These are phyloP conservation scores for Campoplex capitator DNA, from an alignment of 2,888 invertebrate species.

Conservation along the genomic window DNA sequence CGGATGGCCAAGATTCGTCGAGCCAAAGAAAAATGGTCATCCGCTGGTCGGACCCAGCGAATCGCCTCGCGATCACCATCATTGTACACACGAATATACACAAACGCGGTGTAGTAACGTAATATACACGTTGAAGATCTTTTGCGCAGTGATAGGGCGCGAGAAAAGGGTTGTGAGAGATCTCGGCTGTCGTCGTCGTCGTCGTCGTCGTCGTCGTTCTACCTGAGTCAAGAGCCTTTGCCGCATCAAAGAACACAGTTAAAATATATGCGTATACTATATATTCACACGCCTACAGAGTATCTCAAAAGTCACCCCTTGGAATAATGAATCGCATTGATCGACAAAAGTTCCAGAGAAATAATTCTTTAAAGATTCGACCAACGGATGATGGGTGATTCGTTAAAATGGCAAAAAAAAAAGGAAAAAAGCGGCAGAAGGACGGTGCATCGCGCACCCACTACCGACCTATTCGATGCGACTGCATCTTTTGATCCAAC, in stretches of 20 bases:
- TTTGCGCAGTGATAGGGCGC: constrained; percentile 28
- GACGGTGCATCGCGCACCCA: neutral
- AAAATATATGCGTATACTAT: neutral
- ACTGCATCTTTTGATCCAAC: neutral
- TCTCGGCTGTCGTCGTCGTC: constrained; percentile 50
- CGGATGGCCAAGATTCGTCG: constrained; percentile 62
- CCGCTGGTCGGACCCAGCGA: constrained; percentile 38
- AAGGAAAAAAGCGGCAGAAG: neutral
- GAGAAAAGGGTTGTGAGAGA: constrained; percentile 57
- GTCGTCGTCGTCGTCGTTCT: constrained; percentile 28
- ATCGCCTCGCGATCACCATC: constrained; percentile 56
- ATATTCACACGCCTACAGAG: neutral
- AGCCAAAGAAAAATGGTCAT: constrained; percentile 55
- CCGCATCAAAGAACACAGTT: constrained; percentile 32
- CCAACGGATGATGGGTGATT: neutral
- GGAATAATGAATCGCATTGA: neutral
- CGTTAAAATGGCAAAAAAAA: neutral
- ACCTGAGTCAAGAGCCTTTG: constrained; percentile 25
- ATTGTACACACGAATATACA: neutral
- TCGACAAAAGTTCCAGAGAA: neutral
- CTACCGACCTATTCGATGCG: neutral
- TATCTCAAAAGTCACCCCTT: neutral
- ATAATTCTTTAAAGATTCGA: neutral
- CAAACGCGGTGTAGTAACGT: neutral
- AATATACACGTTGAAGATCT: constrained; percentile 52